Evolutionary conservation across 2,113 vertebrate species (phyloP), one percentile per base, ranked within the genome.

Genomic region (Halcyon senegalensis): DNA sequence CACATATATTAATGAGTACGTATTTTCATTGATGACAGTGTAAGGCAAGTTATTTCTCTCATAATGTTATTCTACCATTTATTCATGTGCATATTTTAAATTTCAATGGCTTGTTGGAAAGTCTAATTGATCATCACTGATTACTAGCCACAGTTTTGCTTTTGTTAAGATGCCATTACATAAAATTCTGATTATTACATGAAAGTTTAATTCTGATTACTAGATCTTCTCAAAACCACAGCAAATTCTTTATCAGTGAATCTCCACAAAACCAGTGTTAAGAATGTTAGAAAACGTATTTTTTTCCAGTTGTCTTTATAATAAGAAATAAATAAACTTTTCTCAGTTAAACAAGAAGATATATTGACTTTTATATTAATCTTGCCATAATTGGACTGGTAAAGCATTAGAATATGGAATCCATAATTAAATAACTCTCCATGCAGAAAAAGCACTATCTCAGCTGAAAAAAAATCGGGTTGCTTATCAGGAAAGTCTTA

Each of bases 21-120:
- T 84, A 72, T 90, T 96, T 97, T 92, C 95, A 92, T 13, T 97
- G 95, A 87, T 2, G 0, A 69, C 73, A 69, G 62, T 39, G 68
- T 94, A 96, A 97, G 94, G 81, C 85, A 94, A 95, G 96, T 85
- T 96, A 87, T 96, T 97, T 96, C 83, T 94, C 81, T 89, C 84
- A 59, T 55, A 84, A 25, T 79, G 51, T 88, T 86, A 90, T 63
- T 94, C 84, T 46, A 81, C 73, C 93, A 37, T 89, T 96, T 96
- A 94, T 76, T 92, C 84, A 92, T 85, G 70, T 92, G 89, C 84
- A 95, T 93, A 96, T 97, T 96, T 97, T 96, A 96, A 82, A 97
- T 97, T 97, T 91, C 80, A 89, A 28, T 91, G 90, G 97, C 69
- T 97, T 97, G 92, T 96, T 89, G 84, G 55, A 85, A 94, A 96